Base-by-base conservation (phyloP, 53 echinoderm and acorn worm genomes). In the Astropecten irregularis region DNA sequence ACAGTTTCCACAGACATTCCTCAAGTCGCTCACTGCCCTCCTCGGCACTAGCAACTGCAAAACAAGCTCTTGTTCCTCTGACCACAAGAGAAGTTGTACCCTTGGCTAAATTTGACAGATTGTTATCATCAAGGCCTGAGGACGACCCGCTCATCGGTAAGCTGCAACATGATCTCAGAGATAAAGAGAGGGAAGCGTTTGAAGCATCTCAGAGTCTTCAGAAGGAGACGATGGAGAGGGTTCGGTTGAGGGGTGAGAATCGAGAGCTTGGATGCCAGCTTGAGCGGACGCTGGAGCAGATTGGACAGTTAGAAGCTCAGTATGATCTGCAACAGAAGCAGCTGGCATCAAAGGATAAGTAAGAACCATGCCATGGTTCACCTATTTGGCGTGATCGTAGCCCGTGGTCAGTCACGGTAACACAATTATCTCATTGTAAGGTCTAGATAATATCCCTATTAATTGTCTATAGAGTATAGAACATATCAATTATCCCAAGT, bases 261-360 rank as follows among this genome's bases (percentile, higher is more conserved):
- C 61, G 76, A 23, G 83, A 76, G 15, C 33, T 84, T 35, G 86
- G 72, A 49, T 36, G n/a, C 9, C 71, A 84, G 37, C 44, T 84
- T 23, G 91, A 91, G 73, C 86, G 88, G 49, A 73, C 87, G 6
- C 40, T 69, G 46, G 29, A 56, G 28, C 54, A 82, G 73, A 89
- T 86, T 33, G 83, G 56, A 10, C 81, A 90, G 57, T 53, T 91
- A 21, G 77, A 91, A 42, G 31, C 77, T 25, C 77, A 44, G 25
- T 49, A 71, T 4, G 28, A 34, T 9, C 36, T 61, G 53, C 61
- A 72, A 36, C 32, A 84, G 0, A 60, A 47, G 47, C 40, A 72
- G 62, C 33, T 84, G 25, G 61, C 37, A 14, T 48, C 71, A 1
- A 72, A 60, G 36, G 84, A 84, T 25, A 71, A 9, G 84, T 84